Evolutionary conservation across 2,113 vertebrate genomes (phyloP), one percentile per base, ranked within the genome.

Genomic region (Lonchura striata): DNA sequence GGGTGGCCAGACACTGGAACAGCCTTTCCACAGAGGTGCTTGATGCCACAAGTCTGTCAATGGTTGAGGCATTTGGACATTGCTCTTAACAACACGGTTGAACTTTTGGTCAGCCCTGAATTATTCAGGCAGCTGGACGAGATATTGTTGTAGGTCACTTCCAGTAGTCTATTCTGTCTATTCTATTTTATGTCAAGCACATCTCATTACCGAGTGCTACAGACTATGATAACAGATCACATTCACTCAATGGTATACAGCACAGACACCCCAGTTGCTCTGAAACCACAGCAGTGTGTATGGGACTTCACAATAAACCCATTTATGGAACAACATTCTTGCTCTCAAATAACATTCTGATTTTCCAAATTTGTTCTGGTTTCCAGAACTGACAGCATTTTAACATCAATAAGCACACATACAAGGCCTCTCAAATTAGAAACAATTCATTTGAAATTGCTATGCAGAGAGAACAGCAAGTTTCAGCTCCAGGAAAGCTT

Each of bases 391-490:
- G 56, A 95, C 76, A 82, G 90, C 68, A 64, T 83, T 92, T 88
- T 86, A 90, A 75, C 76, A 88, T 64, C 93, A 96, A 86, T 60
- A 96, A 78, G 92, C 82, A 90, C 41, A 77, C 68, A 90, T 19
- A 75, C n/a, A 64, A 92, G 80, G 82, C 68, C 75, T 63, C 82
- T 42, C 72, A 90, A 94, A 96, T 95, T 95, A 95, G 88, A 95
- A 96, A 91, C 92, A 96, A 93, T 88, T 93, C 56, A 93, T 68
- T 25, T 92, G 68, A 94, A 96, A 94, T 52, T 88, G 68, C 79
- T 95, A 92, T 83, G 85, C 87, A 95, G 90, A 94, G 63, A 90
- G 85, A 96, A 95, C 82, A 91, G 65, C 83, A 84, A 93, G 85
- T 76, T 96, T 91, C 79, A 71, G 76, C 56, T 85, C 86, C 46